Evolutionary conservation across 2,888 invertebrate genomes (phyloP).

Genomic region (Netelia melanura): DNA sequence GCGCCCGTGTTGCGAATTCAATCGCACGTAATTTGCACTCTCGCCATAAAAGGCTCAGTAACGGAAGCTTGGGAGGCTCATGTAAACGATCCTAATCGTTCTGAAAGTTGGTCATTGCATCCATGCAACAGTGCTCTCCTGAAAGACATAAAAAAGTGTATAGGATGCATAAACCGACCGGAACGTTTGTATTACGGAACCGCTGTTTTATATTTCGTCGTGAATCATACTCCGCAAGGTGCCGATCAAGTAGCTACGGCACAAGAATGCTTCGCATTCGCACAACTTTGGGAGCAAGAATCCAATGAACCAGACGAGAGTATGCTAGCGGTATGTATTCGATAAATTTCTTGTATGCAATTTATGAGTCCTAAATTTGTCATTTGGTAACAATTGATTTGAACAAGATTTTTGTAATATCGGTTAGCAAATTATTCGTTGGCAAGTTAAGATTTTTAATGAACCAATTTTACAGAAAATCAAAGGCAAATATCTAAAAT

Average conservation of each 20-base stretch:
- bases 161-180: constrained; percentile 74
- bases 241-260: constrained; percentile 86
- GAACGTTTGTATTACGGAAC: constrained; percentile 78
- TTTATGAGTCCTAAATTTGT: too few species aligned
- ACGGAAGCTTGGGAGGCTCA: constrained; percentile 73
- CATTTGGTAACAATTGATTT: too few species aligned
- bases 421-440: background rate
- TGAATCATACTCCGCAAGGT: constrained; percentile 83
- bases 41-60: constrained; percentile 85
- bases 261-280: constrained; percentile 85
- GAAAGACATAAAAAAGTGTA: constrained; percentile 78
- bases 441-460: background rate
- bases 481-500: constrained; percentile 84
- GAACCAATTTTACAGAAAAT: constrained; percentile 80
- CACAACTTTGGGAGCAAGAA: constrained; percentile 81
- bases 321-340: constrained; percentile 46
- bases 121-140: constrained; percentile 75
- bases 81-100: constrained; percentile 45
- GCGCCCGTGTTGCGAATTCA: constrained; percentile 83
- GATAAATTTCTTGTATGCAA: background rate
- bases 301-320: constrained; percentile 71
- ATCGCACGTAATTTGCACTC: constrained; percentile 85
- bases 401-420: background rate
- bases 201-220: constrained; percentile 82
- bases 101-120: constrained; percentile 73